phyloP scores from a whole-genome alignment of 2,797 vertebrate genomes.

The Microcaecilia unicolor region DNA sequence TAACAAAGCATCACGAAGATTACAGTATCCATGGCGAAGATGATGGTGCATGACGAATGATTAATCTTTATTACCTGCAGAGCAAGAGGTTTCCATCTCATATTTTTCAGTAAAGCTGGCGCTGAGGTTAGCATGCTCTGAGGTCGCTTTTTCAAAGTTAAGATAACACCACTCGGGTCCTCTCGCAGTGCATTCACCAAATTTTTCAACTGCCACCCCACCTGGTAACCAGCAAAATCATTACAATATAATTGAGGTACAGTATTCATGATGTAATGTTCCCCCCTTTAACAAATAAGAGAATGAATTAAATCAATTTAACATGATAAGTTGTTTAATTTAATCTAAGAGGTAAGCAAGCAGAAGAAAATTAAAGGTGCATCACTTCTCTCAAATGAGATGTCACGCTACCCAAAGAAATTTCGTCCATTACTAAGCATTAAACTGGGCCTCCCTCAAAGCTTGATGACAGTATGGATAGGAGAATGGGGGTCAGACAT shows the following conservation, averaged over 20 bases:
- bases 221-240: constrained; percentile 79
- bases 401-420: constrained; percentile 33
- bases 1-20: constrained; percentile 63
- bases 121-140: constrained; percentile 81
- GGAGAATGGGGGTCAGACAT: no score
- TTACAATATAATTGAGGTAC: constrained; percentile 72
- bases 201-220: constrained; percentile 83
- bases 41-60: constrained; percentile 76
- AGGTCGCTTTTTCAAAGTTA: constrained; percentile 82
- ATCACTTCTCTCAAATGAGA: constrained; percentile 26
- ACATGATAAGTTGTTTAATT: constrained; percentile 7
- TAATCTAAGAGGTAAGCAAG: constrained; percentile 38
- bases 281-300: constrained; percentile 55
- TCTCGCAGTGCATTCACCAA: constrained; percentile 80
- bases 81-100: constrained; percentile 81
- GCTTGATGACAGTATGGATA: no score
- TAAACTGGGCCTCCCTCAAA: constrained; percentile 34
- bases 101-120: constrained; percentile 83
- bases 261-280: constrained; percentile 61
- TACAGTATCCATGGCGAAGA: constrained; percentile 62
- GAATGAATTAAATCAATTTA: constrained; percentile 47
- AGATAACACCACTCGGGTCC: constrained; percentile 80
- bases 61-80: constrained; percentile 78
- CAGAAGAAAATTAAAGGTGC: constrained; percentile 31
- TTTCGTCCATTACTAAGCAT: constrained; percentile 33